Conservation (phyloP, 92 coral and sea anemone genomes). For the Epizoanthus stellaris region DNA sequence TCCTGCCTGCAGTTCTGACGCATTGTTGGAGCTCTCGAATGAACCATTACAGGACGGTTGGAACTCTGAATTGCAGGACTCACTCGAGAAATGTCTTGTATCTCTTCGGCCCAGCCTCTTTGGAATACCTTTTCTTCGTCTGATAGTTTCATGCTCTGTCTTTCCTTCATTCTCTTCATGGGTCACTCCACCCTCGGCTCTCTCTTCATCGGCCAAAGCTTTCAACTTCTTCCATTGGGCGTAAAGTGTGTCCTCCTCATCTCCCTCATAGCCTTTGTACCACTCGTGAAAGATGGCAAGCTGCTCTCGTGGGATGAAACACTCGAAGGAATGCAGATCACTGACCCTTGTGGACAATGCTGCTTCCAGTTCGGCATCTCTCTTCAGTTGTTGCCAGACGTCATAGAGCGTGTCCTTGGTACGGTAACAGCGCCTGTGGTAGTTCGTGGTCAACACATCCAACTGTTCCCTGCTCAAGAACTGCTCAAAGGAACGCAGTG, state of each 20-base stretch:
- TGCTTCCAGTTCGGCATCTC: neutral
- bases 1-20: too few relatives aligned
- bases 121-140: constrained; percentile 4
- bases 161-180: neutral
- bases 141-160: neutral
- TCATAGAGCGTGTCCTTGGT: neutral
- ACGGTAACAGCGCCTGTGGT: neutral
- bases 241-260: neutral
- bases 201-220: neutral
- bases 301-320: neutral
- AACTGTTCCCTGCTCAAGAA: neutral
- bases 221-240: neutral
- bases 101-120: neutral
- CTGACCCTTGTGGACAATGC: neutral
- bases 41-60: too few relatives aligned
- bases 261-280: neutral
- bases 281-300: neutral
- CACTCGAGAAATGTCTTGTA: neutral
- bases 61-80: too few relatives aligned
- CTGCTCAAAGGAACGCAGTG: constrained; percentile 3
- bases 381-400: neutral
- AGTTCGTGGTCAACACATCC: neutral
- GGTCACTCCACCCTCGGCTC: neutral
- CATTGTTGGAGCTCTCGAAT: too few relatives aligned
- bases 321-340: neutral